These are phyloP conservation scores for Enteromius trimaculatus DNA, from an alignment of 2,797 vertebrate species.

Conservation along the genomic window DNA sequence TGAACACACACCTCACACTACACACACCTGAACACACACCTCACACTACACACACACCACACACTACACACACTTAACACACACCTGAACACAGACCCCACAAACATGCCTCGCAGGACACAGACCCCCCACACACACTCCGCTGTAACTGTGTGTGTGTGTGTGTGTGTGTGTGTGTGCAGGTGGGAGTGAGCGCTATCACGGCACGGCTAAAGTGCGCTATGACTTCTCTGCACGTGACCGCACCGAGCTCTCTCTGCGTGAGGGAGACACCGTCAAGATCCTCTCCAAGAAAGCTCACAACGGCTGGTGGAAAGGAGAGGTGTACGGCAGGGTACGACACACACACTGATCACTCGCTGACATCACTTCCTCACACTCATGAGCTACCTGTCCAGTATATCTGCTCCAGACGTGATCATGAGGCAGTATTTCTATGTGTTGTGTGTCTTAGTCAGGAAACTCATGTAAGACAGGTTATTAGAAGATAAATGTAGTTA, in stretches of 20 bases:
- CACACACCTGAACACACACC: no score
- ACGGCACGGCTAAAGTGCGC: slow-evolving; percentile 85
- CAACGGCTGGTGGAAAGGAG: slow-evolving; percentile 93
- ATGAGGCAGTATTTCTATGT: no score
- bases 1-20: no score
- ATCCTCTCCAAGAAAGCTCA: slow-evolving; percentile 91
- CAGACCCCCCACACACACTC: no score
- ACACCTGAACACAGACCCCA: background rate
- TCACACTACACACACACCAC: background rate
- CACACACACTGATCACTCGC: background rate
- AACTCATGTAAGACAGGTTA: no score
- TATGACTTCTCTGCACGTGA: slow-evolving; percentile 93
- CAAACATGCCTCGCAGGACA: background rate
- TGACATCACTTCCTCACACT: no score
- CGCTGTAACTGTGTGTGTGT: background rate
- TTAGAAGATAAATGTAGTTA: no score
- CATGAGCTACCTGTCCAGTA: no score
- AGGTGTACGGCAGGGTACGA: slow-evolving; percentile 91
- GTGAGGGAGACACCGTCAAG: slow-evolving; percentile 89
- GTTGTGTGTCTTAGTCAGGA: no score
- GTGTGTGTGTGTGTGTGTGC: slow-evolving; percentile 45
- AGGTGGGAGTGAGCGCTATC: slow-evolving; percentile 78
- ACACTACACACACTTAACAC: background rate
- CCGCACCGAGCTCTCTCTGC: slow-evolving; percentile 86
- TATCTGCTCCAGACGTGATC: no score